These are phyloP conservation scores for Gila robusta DNA, from an alignment of 2,797 vertebrate species.

Conservation along the genomic window DNA sequence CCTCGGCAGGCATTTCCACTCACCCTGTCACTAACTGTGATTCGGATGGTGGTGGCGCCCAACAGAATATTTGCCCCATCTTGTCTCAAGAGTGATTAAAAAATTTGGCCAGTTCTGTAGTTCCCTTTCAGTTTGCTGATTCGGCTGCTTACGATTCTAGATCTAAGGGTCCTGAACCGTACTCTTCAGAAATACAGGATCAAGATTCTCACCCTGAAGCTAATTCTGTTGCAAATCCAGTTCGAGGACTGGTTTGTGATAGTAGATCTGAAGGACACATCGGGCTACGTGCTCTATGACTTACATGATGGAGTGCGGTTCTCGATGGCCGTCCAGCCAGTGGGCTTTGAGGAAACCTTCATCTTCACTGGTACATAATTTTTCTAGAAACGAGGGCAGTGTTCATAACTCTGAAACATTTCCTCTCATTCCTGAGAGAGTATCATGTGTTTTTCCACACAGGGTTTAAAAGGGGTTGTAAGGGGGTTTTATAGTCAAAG, in stretches of 20 bases:
- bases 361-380: neutral
- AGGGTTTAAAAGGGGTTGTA: neutral
- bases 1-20: no score
- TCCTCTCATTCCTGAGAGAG: neutral
- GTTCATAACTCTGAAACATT: neutral
- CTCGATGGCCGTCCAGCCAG: neutral
- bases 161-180: no score
- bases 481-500: no score
- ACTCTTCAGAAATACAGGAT: no score
- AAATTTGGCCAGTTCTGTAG: neutral
- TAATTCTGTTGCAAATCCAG: no score
- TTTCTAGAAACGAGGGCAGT: neutral
- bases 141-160: no score
- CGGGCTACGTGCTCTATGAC: neutral
- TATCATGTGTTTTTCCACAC: neutral
- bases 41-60: no score
- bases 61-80: no score
- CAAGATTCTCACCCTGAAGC: no score
- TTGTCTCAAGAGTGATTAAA: neutral
- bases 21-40: no score
- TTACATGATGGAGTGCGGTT: neutral
- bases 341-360: neutral
- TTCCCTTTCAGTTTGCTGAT: neutral
- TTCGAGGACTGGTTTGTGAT: neutral
- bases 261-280: neutral